Conservation (phyloP, 2,888 invertebrate genomes). For the Cataglyphis albicans region DNA sequence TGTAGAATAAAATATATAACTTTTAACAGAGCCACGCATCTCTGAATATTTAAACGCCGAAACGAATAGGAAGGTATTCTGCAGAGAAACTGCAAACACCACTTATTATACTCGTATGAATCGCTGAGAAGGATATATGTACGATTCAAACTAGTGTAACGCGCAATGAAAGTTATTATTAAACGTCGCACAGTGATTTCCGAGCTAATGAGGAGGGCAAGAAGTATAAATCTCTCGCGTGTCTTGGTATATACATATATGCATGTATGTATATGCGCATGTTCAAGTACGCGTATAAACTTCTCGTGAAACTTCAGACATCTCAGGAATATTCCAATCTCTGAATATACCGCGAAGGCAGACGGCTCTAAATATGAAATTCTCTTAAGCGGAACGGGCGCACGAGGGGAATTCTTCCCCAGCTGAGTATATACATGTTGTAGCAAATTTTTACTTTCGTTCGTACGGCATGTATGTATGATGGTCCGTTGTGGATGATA, state of each 20-base stretch:
- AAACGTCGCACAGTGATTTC: conserved; percentile 28
- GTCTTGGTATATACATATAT: neutral
- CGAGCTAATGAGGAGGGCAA: conserved; percentile 36
- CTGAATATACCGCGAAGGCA: conserved; percentile 60
- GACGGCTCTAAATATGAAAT: conserved; percentile 66
- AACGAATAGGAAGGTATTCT: neutral
- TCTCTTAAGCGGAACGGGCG: conserved; percentile 63
- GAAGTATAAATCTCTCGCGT: conserved; percentile 45
- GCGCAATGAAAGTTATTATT: conserved; percentile 40
- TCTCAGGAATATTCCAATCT: conserved; percentile 63
- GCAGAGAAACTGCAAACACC: neutral
- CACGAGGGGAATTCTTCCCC: conserved; percentile 60
- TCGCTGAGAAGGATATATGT: neutral
- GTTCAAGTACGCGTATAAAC: conserved; percentile 44
- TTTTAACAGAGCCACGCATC: neutral
- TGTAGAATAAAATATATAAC: neutral
- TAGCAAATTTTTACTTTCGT: conserved; percentile 42
- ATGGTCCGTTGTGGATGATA: neutral
- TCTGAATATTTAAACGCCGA: neutral
- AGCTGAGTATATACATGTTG: neutral
- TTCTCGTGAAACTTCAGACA: conserved; percentile 51
- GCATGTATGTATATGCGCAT: conserved; percentile 9
- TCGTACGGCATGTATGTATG: neutral
- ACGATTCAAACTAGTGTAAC: conserved; percentile 13
- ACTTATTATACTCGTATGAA: conserved; percentile 4